Percentiles rank a stretch among this genome's conserved stretches.
Conservation (phyloP, 2,113 vertebrate genomes). For the Leptodactylus fuscus region DNA sequence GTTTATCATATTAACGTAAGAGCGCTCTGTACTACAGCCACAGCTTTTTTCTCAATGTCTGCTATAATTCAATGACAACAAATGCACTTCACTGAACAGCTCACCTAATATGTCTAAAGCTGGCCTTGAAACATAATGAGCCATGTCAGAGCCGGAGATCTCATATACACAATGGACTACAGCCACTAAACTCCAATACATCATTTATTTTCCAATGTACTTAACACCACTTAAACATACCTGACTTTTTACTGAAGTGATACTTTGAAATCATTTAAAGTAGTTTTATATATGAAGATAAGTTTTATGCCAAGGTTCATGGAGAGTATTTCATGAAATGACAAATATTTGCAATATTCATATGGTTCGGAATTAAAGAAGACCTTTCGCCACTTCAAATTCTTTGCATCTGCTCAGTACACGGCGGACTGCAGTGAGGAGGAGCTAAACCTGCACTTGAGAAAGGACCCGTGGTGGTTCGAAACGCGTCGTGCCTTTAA, state of each 20-base stretch:
- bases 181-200: constrained; percentile 27
- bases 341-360: no score
- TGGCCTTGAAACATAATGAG: constrained; percentile 50
- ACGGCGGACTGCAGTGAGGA: no score
- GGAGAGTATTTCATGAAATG: neutral
- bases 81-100: constrained; percentile 50
- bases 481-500: no score
- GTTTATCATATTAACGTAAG: constrained; percentile 31
- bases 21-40: neutral
- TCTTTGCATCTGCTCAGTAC: no score
- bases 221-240: constrained; percentile 37
- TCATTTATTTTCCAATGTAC: constrained; percentile 40
- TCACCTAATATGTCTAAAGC: constrained; percentile 44
- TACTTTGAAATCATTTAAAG: constrained; percentile 16
- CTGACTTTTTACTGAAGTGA: neutral
- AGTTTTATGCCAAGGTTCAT: neutral
- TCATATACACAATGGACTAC: constrained; percentile 45
- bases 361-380: neutral
- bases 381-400: no score
- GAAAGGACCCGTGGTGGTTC: no score
- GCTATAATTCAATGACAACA: constrained; percentile 31
- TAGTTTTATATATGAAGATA: neutral
- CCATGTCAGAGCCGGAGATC: constrained; percentile 16
- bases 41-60: constrained; percentile 32
- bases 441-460: no score